Evolutionary conservation across 2,113 vertebrate species (phyloP).

Genomic region (Daubentonia madagascariensis): DNA sequence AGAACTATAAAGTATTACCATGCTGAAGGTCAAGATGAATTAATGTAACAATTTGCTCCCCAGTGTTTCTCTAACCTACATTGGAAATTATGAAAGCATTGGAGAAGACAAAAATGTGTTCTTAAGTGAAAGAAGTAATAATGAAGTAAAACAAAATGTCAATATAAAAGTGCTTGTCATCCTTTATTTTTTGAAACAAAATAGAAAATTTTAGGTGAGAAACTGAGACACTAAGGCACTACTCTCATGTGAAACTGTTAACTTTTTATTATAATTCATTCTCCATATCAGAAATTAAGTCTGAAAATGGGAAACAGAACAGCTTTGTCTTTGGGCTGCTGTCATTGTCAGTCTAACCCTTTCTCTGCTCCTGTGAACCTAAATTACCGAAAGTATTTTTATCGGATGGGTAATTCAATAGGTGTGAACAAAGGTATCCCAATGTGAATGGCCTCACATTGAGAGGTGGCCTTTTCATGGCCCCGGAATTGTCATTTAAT

Average conservation of each 20-base stretch:
- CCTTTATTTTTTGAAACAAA: background rate
- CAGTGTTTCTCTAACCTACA: background rate
- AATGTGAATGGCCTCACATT: background rate
- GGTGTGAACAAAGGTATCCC: background rate
- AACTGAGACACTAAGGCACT: background rate
- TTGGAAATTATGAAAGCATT: background rate
- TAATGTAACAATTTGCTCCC: background rate
- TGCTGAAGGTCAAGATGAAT: background rate
- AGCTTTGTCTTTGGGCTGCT: background rate
- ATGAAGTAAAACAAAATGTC: background rate
- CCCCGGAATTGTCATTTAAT: background rate
- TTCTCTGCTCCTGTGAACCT: constrained; percentile 52
- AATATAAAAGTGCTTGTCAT: background rate
- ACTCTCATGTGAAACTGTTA: background rate
- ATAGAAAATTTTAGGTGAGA: background rate
- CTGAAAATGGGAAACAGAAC: background rate
- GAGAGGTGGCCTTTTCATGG: background rate
- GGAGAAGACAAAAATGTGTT: background rate
- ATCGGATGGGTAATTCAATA: background rate
- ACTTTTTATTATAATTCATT: constrained; percentile 14
- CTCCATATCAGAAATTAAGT: background rate
- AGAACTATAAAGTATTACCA: background rate
- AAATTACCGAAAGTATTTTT: constrained; percentile 59
- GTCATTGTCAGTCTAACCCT: constrained; percentile 35
- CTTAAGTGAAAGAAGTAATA: background rate